phyloP scores from a whole-genome alignment of 2,797 vertebrate species.

The Alectoris magna region DNA sequence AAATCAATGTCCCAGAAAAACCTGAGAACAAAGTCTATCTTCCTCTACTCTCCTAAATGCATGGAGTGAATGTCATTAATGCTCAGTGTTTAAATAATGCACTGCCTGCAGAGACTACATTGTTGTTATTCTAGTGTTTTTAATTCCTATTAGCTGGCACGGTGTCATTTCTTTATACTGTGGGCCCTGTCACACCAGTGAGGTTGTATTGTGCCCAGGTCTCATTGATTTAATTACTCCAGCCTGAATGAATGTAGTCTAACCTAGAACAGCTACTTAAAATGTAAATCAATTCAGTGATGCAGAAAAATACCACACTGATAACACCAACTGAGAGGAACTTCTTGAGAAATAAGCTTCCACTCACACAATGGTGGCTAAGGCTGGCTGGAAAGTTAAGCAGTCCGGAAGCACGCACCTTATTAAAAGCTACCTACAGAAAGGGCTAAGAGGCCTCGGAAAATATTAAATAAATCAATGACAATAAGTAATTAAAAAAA shows the following conservation, averaged over 20 bases:
- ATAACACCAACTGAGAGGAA: conserved; percentile 81
- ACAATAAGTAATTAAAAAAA: conserved; percentile 19
- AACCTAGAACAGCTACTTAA: conserved; percentile 85
- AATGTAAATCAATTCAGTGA: conserved; percentile 89
- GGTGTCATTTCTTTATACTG: conserved; percentile 76
- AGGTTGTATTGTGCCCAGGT: conserved; percentile 82
- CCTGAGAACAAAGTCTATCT: conserved; percentile 13
- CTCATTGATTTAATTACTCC: conserved; percentile 90
- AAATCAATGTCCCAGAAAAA: neutral
- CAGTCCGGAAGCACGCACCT: conserved; percentile 13
- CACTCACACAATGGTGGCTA: conserved; percentile 54
- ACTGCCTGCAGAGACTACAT: conserved; percentile 26
- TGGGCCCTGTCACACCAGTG: conserved; percentile 78
- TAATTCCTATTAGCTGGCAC: conserved; percentile 75
- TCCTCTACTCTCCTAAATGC: neutral
- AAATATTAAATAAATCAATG: conserved; percentile 40
- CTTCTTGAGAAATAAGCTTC: conserved; percentile 78
- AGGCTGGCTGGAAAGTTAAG: conserved; percentile 50
- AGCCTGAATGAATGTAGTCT: conserved; percentile 82
- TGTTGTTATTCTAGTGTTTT: conserved; percentile 75
- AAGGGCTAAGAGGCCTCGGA: conserved; percentile 9
- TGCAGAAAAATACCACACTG: conserved; percentile 89
- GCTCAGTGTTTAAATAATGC: conserved; percentile 67
- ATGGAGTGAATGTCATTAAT: conserved; percentile 47
- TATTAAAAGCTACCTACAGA: conserved; percentile 41